Conservation (phyloP, 2,113 vertebrate species). For the Cottus gobio region DNA sequence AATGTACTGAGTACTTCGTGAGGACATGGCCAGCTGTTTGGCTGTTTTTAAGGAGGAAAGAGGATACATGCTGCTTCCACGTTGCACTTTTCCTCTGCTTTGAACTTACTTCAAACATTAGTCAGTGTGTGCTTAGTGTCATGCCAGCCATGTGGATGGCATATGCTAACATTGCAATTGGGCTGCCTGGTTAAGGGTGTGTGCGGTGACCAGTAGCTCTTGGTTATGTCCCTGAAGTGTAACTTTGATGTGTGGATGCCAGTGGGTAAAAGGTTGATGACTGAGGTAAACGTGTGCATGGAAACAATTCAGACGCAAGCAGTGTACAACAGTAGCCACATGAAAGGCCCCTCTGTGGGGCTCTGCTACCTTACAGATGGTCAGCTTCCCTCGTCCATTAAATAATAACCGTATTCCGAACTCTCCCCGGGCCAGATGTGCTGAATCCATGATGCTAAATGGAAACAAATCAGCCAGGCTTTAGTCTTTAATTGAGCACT, state of each 20-base stretch:
- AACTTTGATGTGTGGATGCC: slow-evolving; percentile 83
- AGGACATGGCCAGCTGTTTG: slow-evolving; percentile 68
- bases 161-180: slow-evolving; percentile 85
- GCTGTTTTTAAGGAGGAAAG: slow-evolving; percentile 55
- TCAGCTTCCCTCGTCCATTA: slow-evolving; percentile 79
- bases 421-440: slow-evolving; percentile 79
- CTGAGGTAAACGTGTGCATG: slow-evolving; percentile 79
- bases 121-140: slow-evolving; percentile 84
- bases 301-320: slow-evolving; percentile 82
- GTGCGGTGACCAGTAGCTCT: slow-evolving; percentile 81
- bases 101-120: slow-evolving; percentile 86
- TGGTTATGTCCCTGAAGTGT: slow-evolving; percentile 83
- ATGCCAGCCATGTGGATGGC: slow-evolving; percentile 91
- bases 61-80: slow-evolving; percentile 79
- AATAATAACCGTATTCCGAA: slow-evolving; percentile 70
- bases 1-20: slow-evolving; percentile 51
- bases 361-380: slow-evolving; percentile 81
- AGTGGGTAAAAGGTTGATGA: slow-evolving; percentile 56
- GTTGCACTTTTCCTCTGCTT: slow-evolving; percentile 74
- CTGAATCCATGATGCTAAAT: slow-evolving; percentile 61
- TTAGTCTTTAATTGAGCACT: slow-evolving; percentile 71
- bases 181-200: slow-evolving; percentile 74
- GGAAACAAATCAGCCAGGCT: slow-evolving; percentile 60
- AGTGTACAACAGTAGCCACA: slow-evolving; percentile 84
- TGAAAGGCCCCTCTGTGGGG: slow-evolving; percentile 86